A percentile compares a stretch with the other conserved stretches of the same genome.
Evolutionary conservation across 2,113 vertebrate species (phyloP).

Genomic region (Trachemys scripta): DNA sequence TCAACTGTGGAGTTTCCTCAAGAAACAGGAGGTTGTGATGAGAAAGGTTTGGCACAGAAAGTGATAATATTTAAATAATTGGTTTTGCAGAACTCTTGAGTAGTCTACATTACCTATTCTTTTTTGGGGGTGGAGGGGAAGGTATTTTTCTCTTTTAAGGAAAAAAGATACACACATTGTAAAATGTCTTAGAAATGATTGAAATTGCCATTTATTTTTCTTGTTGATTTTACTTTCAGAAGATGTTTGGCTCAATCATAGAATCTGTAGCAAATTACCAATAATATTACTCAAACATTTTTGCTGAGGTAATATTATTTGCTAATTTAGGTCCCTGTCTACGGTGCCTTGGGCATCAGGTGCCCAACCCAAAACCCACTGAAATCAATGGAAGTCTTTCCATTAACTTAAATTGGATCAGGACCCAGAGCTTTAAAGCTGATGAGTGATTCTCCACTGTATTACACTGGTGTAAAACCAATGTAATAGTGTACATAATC

Average conservation of each 20-base stretch:
- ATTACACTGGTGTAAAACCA: fast-evolving
- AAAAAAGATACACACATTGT: background rate
- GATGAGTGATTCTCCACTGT: background rate
- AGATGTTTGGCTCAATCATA: background rate
- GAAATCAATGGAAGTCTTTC: background rate
- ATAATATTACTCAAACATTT: background rate
- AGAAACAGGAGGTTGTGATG: background rate
- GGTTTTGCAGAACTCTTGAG: background rate
- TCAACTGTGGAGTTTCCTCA: fast-evolving
- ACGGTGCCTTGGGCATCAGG: background rate
- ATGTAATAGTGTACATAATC: fast-evolving
- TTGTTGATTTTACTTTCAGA: background rate
- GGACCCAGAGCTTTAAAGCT: background rate
- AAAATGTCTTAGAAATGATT: background rate
- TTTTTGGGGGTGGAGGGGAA: background rate
- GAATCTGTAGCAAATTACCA: background rate
- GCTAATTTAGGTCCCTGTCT: background rate
- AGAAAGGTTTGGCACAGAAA: background rate
- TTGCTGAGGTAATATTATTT: background rate
- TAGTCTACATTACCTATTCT: background rate
- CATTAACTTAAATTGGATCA: background rate
- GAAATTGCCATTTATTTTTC: background rate
- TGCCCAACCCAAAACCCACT: background rate
- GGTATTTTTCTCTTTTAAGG: background rate
- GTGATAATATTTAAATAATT: background rate